These are phyloP conservation scores for Notodonta dromedarius DNA, from an alignment of 2,888 invertebrate species.

Conservation along the genomic window DNA sequence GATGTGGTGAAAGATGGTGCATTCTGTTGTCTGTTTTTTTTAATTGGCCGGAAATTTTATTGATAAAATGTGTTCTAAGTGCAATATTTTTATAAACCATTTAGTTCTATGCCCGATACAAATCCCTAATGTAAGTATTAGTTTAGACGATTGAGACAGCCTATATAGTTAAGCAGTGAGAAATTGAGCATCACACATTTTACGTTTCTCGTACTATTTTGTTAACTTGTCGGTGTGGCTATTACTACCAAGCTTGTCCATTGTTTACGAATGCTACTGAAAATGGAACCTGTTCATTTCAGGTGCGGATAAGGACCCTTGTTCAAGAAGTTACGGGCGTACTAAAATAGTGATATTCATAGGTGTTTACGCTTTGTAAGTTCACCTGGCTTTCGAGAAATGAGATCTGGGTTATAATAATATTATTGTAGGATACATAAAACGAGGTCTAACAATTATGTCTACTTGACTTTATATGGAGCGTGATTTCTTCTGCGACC, in stretches of 20 bases:
- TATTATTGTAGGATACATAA: not conserved
- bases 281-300: conserved; percentile 27
- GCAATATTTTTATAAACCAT: too few species aligned
- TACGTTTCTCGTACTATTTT: too few species aligned
- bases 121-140: too few species aligned
- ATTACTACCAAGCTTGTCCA: not conserved
- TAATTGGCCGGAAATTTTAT: too few species aligned
- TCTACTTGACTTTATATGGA: too few species aligned
- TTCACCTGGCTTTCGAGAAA: conserved; percentile 23
- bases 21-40: too few species aligned
- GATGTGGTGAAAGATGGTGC: not conserved
- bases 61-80: too few species aligned
- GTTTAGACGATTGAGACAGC: too few species aligned
- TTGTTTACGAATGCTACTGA: not conserved
- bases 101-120: too few species aligned
- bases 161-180: too few species aligned
- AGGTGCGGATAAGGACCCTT: conserved; percentile 36
- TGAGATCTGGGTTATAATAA: not conserved
- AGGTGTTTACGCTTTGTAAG: conserved; percentile 33
- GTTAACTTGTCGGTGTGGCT: not conserved
- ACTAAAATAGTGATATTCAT: conserved; percentile 36
- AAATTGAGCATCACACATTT: too few species aligned
- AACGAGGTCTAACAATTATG: not conserved
- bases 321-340: conserved; percentile 35
- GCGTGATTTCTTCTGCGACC: too few species aligned